Evolutionary conservation across 2,113 vertebrate genomes (phyloP).

Genomic region (Hippopotamus amphibius): DNA sequence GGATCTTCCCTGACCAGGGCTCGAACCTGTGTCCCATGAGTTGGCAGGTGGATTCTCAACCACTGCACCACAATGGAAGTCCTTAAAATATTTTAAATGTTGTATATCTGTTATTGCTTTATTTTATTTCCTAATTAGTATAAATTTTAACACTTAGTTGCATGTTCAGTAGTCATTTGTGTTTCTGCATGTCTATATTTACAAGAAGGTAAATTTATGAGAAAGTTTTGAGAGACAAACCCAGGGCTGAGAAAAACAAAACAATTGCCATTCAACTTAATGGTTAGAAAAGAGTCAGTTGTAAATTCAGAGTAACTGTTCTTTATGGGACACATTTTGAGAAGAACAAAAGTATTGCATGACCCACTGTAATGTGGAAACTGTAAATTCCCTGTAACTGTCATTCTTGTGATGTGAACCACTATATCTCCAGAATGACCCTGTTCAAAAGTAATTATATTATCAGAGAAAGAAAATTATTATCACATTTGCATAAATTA

Average conservation of each 20-base stretch:
- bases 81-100: background rate
- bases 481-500: constrained; percentile 15
- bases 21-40: too few relatives aligned
- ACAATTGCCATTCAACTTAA: background rate
- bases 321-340: background rate
- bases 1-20: too few relatives aligned
- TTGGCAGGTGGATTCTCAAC: too few relatives aligned
- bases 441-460: constrained; percentile 10
- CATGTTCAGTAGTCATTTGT: background rate
- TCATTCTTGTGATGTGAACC: background rate
- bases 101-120: background rate
- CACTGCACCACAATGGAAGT: too few relatives aligned
- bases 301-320: background rate
- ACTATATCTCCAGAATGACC: background rate
- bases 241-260: background rate
- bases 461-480: constrained; percentile 37
- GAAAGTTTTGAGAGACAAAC: background rate
- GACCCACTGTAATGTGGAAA: background rate
- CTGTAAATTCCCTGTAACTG: background rate
- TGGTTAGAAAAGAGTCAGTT: background rate
- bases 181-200: background rate
- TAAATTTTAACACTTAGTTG: background rate
- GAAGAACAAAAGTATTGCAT: background rate
- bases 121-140: background rate
- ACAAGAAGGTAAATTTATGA: background rate